A percentile compares a stretch with the other conserved stretches of the same genome.
phyloP scores from a whole-genome alignment of 2,113 vertebrate genomes.

The Acanthochromis polyacanthus region DNA sequence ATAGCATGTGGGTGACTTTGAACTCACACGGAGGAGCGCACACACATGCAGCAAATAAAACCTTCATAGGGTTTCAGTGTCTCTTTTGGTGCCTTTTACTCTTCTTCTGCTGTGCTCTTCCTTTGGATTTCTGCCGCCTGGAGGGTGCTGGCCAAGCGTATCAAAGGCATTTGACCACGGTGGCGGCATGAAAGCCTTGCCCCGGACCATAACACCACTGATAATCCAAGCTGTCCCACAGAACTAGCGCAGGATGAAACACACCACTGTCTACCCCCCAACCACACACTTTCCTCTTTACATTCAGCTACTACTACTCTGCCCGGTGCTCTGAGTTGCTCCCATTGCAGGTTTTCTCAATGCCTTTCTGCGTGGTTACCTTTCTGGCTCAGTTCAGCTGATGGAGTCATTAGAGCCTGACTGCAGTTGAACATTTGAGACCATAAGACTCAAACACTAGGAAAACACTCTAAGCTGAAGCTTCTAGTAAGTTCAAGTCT shows the following conservation, averaged over 20 bases:
- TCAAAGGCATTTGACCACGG: slow-evolving; percentile 79
- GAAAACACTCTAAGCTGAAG: neutral
- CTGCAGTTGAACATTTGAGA: neutral
- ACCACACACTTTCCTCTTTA: slow-evolving; percentile 37
- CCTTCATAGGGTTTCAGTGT: slow-evolving; percentile 47
- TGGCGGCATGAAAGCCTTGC: slow-evolving; percentile 75
- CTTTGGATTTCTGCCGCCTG: slow-evolving; percentile 63
- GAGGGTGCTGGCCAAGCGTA: slow-evolving; percentile 61
- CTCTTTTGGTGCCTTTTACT: slow-evolving; percentile 58
- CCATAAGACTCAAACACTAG: slow-evolving; percentile 2
- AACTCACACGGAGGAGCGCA: slow-evolving; percentile 23
- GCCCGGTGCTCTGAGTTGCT: slow-evolving; percentile 22
- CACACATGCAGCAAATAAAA: slow-evolving; percentile 18
- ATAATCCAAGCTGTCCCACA: slow-evolving; percentile 71
- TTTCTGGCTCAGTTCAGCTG: slow-evolving; percentile 38
- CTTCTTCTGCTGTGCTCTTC: slow-evolving; percentile 49
- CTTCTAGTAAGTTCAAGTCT: neutral
- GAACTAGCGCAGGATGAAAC: slow-evolving; percentile 69
- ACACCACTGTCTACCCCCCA: slow-evolving; percentile 25
- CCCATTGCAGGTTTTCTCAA: slow-evolving; percentile 20
- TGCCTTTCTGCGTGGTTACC: slow-evolving; percentile 31
- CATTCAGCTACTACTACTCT: slow-evolving; percentile 34
- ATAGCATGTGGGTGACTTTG: slow-evolving; percentile 63
- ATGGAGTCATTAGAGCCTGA: slow-evolving; percentile 46
- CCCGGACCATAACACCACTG: slow-evolving; percentile 65